These are phyloP conservation scores for Clarias macrocephalus DNA, from an alignment of 2,113 vertebrate species.

Conservation along the genomic window DNA sequence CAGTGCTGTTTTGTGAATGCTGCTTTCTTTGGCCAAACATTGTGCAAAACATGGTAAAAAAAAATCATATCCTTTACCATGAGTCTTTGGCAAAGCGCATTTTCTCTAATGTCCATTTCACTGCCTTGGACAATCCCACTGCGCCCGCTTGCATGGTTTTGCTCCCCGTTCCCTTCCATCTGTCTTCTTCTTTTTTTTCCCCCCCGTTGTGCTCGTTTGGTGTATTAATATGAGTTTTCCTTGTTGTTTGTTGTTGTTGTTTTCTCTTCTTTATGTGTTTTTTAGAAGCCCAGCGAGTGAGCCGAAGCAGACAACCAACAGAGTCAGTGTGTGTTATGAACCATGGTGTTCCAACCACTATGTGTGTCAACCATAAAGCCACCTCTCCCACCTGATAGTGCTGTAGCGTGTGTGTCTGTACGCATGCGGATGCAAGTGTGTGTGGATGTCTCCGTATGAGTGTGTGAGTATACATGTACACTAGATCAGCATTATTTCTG, in stretches of 20 bases:
- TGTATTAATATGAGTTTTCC: conserved; percentile 60
- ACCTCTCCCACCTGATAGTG: conserved; percentile 52
- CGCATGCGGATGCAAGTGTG: conserved; percentile 1
- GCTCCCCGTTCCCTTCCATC: conserved; percentile 27
- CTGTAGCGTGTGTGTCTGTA: conserved; percentile 25
- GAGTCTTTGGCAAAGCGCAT: conserved; percentile 67
- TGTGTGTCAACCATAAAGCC: conserved; percentile 59
- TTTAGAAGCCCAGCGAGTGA: conserved; percentile 54
- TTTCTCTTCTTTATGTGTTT: conserved; percentile 51
- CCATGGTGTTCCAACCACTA: conserved; percentile 60
- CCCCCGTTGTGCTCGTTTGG: conserved; percentile 43
- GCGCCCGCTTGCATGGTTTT: conserved; percentile 36
- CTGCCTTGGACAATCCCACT: conserved; percentile 43
- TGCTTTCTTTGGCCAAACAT: conserved; percentile 64
- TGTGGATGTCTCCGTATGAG: neutral
- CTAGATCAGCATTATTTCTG: conserved; percentile 42
- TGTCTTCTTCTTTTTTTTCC: conserved; percentile 24
- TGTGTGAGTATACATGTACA: conserved; percentile 4
- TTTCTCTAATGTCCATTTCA: conserved; percentile 49
- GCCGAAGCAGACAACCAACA: conserved; percentile 56
- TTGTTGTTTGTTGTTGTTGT: conserved; percentile 75
- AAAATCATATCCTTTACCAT: conserved; percentile 62
- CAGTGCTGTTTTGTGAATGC: conserved; percentile 42
- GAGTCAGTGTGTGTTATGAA: conserved; percentile 61
- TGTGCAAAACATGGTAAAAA: conserved; percentile 70